Percentiles rank a stretch among this genome's conserved stretches.
These are phyloP conservation scores for Trachemys scripta DNA, from an alignment of 2,113 vertebrate species.

Conservation along the genomic window DNA sequence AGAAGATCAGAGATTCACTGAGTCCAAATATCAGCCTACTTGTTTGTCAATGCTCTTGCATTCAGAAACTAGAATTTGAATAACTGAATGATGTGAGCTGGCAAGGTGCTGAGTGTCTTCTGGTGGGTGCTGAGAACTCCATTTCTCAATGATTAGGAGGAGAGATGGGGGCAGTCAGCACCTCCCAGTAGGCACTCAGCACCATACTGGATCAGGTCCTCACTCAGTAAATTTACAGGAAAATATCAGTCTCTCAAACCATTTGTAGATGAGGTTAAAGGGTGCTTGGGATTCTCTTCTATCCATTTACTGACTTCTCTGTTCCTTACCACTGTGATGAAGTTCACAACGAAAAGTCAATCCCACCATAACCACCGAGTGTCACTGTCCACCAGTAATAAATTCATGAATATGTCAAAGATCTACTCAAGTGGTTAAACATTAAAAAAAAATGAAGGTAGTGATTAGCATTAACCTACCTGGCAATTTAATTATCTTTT, in stretches of 20 bases:
- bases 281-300: neutral
- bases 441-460: constrained; percentile 35
- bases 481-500: constrained; percentile 52
- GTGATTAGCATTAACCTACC: constrained; percentile 50
- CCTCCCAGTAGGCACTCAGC: too few relatives aligned
- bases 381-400: constrained; percentile 38
- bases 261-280: neutral
- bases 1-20: constrained; percentile 43
- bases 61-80: constrained; percentile 31
- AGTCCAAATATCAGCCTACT: constrained; percentile 50
- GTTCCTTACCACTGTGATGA: neutral
- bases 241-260: neutral
- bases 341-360: neutral
- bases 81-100: constrained; percentile 44
- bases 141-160: neutral
- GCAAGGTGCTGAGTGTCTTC: neutral
- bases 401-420: constrained; percentile 62
- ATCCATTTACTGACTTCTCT: neutral
- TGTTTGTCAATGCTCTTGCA: constrained; percentile 49
- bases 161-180: neutral
- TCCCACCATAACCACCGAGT: neutral
- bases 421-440: constrained; percentile 30
- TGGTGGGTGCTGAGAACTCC: neutral
- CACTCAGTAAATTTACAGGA: fast-evolving
- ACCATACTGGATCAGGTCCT: neutral